phyloP scores from a whole-genome alignment of 2,113 vertebrate species.

The Puma concolor region DNA sequence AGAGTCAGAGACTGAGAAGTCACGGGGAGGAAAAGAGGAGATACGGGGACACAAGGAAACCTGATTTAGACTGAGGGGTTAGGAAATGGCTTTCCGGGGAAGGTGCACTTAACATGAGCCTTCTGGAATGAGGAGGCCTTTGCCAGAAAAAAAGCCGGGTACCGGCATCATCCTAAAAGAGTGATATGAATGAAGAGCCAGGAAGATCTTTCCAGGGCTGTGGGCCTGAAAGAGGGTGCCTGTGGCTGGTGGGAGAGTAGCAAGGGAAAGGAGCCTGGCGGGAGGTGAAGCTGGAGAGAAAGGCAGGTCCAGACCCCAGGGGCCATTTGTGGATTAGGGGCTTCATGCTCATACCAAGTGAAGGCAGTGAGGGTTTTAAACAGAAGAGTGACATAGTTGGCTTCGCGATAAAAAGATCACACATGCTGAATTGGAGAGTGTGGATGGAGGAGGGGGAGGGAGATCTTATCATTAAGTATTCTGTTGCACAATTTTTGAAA shows the following conservation, averaged over 20 bases:
- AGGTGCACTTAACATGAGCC: background rate
- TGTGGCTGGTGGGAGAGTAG: background rate
- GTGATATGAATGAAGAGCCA: background rate
- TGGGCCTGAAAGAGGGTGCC: background rate
- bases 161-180: background rate
- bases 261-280: background rate
- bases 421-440: background rate
- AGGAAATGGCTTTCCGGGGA: background rate
- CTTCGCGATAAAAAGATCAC: background rate
- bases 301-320: background rate
- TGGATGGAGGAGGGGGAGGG: background rate
- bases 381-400: background rate
- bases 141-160: background rate
- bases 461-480: background rate
- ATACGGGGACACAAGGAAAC: background rate
- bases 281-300: background rate
- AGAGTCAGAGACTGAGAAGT: background rate
- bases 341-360: background rate
- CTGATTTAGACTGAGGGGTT: background rate
- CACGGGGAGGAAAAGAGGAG: background rate
- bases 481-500: background rate
- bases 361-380: background rate
- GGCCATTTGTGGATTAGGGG: rapidly evolving
- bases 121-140: background rate
- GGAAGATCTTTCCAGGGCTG: background rate